Conservation (phyloP, 2,888 invertebrate genomes). For the Andrena bucephala region DNA sequence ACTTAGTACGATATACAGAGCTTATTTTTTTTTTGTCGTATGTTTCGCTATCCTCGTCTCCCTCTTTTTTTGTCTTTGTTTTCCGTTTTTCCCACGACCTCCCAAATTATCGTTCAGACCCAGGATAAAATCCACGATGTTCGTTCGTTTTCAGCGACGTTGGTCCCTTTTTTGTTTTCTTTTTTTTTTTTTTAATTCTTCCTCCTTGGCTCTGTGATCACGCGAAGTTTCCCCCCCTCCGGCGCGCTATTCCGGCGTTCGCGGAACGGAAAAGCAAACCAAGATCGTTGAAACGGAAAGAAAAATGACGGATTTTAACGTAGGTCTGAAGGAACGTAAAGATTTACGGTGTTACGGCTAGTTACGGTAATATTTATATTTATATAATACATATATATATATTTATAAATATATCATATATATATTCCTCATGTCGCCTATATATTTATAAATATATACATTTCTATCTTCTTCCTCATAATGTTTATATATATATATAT, state of each 20-base stretch:
- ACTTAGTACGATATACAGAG: conserved; percentile 46
- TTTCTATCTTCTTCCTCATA: conserved; percentile 11
- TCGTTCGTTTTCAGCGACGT: conserved; percentile 66
- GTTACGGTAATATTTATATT: conserved; percentile 26
- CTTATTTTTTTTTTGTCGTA: conserved; percentile 35
- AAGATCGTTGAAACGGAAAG: conserved; percentile 68
- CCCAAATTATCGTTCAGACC: conserved; percentile 60
- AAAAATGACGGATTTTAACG: conserved; percentile 64
- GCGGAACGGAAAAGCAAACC: conserved; percentile 54
- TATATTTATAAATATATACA: conserved; percentile 46
- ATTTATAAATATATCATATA: conserved; percentile 32
- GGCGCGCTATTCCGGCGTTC: not conserved
- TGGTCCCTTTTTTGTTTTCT: conserved; percentile 51
- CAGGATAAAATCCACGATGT: conserved; percentile 63
- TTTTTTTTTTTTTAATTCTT: conserved; percentile 3
- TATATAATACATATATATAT: conserved; percentile 33
- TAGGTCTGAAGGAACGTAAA: conserved; percentile 65
- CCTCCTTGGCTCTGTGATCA: not conserved
- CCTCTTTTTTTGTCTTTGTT: conserved; percentile 27
- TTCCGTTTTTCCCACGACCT: conserved; percentile 45
- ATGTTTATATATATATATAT: conserved; percentile 30
- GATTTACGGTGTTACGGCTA: conserved; percentile 46
- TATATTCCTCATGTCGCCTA: conserved; percentile 17
- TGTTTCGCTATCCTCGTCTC: conserved; percentile 18
- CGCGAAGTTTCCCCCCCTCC: not conserved